Percentiles rank a stretch among this genome's conserved stretches.
These are phyloP conservation scores for Achatina immaculata DNA, from an alignment of 1,140 invertebrate genomes.

Conservation along the genomic window DNA sequence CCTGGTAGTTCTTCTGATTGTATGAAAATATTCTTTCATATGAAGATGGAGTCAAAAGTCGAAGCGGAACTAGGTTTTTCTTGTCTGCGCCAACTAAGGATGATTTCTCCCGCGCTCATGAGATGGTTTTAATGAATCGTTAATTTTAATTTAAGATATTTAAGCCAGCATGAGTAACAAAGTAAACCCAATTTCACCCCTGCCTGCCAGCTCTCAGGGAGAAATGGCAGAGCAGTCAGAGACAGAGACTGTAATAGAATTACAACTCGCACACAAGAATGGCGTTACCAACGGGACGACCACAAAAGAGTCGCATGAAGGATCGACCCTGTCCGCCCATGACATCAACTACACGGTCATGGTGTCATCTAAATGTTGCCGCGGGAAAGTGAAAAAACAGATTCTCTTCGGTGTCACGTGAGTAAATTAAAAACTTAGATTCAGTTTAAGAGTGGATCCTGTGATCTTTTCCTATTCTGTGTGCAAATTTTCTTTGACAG, in stretches of 20 bases:
- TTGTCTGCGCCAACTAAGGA: too few relatives aligned
- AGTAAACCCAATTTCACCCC: neutral
- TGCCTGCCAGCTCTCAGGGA: neutral
- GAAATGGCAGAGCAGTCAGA: neutral
- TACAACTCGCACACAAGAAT: neutral
- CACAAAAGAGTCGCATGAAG: neutral
- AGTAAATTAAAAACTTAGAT: neutral
- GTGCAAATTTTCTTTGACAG: neutral
- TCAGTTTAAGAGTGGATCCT: neutral
- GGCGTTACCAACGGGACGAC: neutral
- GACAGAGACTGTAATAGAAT: neutral
- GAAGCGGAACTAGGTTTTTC: too few relatives aligned
- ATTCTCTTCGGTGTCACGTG: constrained; percentile 27
- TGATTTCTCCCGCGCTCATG: too few relatives aligned
- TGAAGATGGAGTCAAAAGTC: too few relatives aligned
- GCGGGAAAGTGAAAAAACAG: neutral
- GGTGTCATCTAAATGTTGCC: neutral
- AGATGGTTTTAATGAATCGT: too few relatives aligned
- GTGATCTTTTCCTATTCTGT: neutral
- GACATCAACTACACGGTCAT: constrained; percentile 24
- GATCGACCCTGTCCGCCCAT: constrained; percentile 15
- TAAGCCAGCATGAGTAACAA: neutral
- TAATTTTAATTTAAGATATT: too few relatives aligned
- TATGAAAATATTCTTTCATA: too few relatives aligned
- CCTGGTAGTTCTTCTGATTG: too few relatives aligned